These are phyloP conservation scores for Tiliacea citrago DNA, from an alignment of 2,888 invertebrate species.

Conservation along the genomic window DNA sequence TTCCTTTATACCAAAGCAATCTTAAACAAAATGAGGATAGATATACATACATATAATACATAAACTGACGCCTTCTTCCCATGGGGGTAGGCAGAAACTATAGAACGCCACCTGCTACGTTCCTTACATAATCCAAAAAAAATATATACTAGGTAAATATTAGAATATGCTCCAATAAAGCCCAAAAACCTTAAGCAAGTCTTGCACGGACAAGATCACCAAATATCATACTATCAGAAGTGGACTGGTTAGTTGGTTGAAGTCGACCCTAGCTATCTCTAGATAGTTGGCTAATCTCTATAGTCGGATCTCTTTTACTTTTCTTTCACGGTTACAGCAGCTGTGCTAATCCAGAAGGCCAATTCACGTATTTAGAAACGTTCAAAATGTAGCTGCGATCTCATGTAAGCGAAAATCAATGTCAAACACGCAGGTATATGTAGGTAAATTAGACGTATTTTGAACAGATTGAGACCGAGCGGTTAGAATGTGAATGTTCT, in stretches of 20 bases:
- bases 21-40: neutral
- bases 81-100: too few species aligned
- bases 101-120: too few species aligned
- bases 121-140: too few species aligned
- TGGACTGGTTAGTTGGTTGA: neutral
- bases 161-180: neutral
- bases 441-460: too few species aligned
- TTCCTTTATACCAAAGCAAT: neutral
- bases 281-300: neutral
- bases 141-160: neutral
- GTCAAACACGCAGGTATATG: too few species aligned
- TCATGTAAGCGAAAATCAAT: neutral
- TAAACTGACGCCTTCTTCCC: too few species aligned
- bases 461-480: too few species aligned
- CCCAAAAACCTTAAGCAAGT: neutral
- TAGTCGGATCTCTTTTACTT: conserved; percentile 4
- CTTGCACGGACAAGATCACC: neutral
- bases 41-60: too few species aligned
- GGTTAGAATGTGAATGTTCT: neutral
- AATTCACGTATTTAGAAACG: neutral
- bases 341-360: neutral
- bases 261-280: neutral
- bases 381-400: neutral
- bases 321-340: neutral
- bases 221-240: neutral